Percentiles rank a stretch among this genome's conserved stretches.
Conservation (phyloP, 1,140 invertebrate genomes). For the Diachasma alloeum region DNA sequence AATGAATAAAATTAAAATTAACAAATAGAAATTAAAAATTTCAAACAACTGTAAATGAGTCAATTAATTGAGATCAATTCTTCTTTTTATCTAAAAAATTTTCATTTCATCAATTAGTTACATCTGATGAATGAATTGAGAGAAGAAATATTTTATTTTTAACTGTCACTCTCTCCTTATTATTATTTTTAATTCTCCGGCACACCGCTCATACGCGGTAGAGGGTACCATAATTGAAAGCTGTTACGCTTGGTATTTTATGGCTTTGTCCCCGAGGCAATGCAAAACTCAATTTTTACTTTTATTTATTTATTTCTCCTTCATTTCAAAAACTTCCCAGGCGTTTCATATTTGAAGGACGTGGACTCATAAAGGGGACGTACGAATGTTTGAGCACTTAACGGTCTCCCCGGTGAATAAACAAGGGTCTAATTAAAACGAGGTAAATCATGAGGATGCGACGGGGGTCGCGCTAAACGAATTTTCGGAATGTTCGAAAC, state of each 20-base stretch:
- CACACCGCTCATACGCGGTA: constrained; percentile 33
- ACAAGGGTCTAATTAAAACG: constrained; percentile 51
- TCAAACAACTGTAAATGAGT: no score
- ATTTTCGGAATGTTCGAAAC: no score
- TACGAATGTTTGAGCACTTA: constrained; percentile 1
- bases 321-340: background rate
- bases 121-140: no score
- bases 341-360: background rate
- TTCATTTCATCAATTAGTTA: no score
- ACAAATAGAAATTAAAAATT: no score
- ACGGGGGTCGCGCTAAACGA: no score
- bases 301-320: constrained; percentile 1
- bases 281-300: constrained; percentile 54
- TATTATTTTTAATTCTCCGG: constrained; percentile 13
- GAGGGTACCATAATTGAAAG: constrained; percentile 54
- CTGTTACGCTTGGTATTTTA: constrained; percentile 59
- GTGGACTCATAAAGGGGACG: background rate
- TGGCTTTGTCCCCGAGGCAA: constrained; percentile 52
- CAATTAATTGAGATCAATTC: no score
- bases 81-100: no score
- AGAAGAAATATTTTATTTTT: background rate
- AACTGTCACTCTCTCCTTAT: constrained; percentile 7
- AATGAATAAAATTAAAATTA: no score
- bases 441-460: constrained; percentile 44
- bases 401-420: background rate